phyloP scores from a whole-genome alignment of 2,113 vertebrate genomes.

The Brachyhypopomus occidentalis region DNA sequence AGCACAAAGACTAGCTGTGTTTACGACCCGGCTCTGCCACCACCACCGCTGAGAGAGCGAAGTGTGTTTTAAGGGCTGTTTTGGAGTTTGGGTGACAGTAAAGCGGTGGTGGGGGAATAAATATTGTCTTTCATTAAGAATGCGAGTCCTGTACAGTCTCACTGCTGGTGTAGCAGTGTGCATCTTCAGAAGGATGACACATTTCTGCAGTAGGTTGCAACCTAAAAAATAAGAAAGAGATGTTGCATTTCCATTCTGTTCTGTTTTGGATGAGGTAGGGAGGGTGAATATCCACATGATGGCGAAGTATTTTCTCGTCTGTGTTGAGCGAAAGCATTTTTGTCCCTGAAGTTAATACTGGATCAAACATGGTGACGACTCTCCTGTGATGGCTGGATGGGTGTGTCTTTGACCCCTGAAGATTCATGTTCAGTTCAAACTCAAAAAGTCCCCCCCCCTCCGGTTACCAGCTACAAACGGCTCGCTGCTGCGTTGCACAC shows the following conservation, averaged over 20 bases:
- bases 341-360: background rate
- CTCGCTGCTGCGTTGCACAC: background rate
- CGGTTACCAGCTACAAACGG: background rate
- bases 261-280: background rate
- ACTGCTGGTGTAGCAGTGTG: background rate
- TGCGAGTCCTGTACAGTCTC: background rate
- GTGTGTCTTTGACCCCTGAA: no score
- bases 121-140: conserved; percentile 31
- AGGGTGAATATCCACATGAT: background rate
- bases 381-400: background rate
- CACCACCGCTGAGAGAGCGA: conserved; percentile 19
- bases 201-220: background rate
- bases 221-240: background rate
- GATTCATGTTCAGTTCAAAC: background rate
- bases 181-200: conserved; percentile 3
- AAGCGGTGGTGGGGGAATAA: conserved; percentile 13
- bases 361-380: background rate
- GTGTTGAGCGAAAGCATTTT: background rate
- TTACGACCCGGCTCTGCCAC: conserved; percentile 46
- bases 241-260: background rate
- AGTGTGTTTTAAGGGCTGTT: conserved; percentile 50
- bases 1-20: conserved; percentile 47
- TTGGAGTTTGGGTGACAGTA: conserved; percentile 35
- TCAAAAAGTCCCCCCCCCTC: background rate
- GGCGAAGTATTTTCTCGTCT: background rate